phyloP scores from a whole-genome alignment of 2,888 invertebrate genomes.

The Agrotis exclamationis region DNA sequence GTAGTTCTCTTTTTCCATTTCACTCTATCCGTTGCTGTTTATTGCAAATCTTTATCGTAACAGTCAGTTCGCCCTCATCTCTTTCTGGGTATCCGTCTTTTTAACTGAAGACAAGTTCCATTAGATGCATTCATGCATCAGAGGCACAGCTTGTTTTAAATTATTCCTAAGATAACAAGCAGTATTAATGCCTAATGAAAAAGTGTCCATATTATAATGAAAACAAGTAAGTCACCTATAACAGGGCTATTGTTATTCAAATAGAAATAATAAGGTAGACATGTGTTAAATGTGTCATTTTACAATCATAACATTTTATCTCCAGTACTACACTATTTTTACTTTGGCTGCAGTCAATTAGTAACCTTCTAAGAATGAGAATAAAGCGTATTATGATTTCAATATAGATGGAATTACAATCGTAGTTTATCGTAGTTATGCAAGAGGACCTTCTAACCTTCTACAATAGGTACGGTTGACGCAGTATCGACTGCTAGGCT shows the following conservation, averaged over 20 bases:
- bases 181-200: background rate
- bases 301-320: background rate
- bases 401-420: background rate
- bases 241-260: constrained; percentile 3
- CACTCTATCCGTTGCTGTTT: too few relatives aligned
- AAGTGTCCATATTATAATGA: background rate
- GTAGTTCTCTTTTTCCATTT: too few relatives aligned
- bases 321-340: background rate
- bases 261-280: background rate
- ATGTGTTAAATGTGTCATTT: too few relatives aligned
- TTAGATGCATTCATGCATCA: too few relatives aligned
- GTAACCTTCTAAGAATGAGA: background rate
- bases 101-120: too few relatives aligned
- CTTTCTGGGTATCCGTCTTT: too few relatives aligned
- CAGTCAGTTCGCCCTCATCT: too few relatives aligned
- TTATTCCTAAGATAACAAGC: background rate
- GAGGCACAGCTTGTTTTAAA: too few relatives aligned
- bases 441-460: background rate
- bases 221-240: background rate
- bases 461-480: background rate
- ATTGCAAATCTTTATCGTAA: too few relatives aligned
- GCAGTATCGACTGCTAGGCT: too few relatives aligned
- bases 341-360: too few relatives aligned
- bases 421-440: background rate
- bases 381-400: too few relatives aligned